Base-by-base conservation (phyloP, 2,113 vertebrate species). In the Platichthys flesus region DNA sequence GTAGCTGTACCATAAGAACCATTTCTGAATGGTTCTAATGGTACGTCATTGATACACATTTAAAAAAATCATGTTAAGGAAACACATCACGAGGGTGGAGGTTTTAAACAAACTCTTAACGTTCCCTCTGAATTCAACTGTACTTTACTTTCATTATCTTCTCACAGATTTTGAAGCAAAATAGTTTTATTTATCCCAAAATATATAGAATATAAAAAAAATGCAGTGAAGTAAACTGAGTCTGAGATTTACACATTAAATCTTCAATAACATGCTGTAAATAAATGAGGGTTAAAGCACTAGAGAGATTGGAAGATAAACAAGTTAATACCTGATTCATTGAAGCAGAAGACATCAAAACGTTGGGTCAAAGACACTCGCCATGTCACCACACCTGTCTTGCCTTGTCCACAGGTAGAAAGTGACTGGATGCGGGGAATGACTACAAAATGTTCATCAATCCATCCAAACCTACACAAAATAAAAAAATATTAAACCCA, bases 391-490 rank as follows among this genome's bases (percentile, higher is more conserved):
- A 98, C 63, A 4, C 97, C 97, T 0, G 45, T 72, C 0, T 83
- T 80, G 21, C 95, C 96, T 57, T 76, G 49, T 37, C 97, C 97
- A 81, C 97, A 99, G 24, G 37, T 95, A 2, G 9, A 8, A 57
- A 95, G 94, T n/a, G 93, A 23, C 1, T 45, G 78, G 67, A 94
- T 92, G 28, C 97, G 94, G 54, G 97, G 94, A 90, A 98, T 91
- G 57, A 97, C 95, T 37, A 66, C 83, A 0, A 94, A 74, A 77
- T 90, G 87, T 7, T 97, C 96, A 79, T 91, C 90, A 61, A 96
- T 91, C 97, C 97, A 99, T 58, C 97, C 97, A 63, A 81, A 99
- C 85, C 97, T 99, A 59, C 49, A 90, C 86, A 21, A 47, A 71
- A 23, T 1, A 10, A 26, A 59, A 59, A 51, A 1, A 51, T 18